Conservation (phyloP, 2,113 vertebrate species). For the Agelaius phoeniceus region DNA sequence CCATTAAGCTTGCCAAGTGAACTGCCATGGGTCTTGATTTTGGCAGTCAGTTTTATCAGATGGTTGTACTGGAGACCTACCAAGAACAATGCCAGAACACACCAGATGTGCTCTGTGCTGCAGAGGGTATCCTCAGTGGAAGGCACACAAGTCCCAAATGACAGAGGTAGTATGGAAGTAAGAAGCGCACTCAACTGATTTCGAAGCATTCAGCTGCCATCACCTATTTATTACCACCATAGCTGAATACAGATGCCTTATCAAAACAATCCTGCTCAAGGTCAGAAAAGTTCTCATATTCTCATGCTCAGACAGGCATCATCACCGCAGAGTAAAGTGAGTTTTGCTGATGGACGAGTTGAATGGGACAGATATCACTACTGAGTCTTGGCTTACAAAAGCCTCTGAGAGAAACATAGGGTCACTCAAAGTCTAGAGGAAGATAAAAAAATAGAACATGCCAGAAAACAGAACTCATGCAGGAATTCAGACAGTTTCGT, state of each 20-base stretch:
- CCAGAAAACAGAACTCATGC: not conserved
- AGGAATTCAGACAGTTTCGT: not conserved
- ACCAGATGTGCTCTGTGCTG: conserved; percentile 45
- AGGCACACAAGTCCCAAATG: not conserved
- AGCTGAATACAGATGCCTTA: not conserved
- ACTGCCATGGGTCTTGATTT: conserved; percentile 33
- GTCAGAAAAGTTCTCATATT: not conserved
- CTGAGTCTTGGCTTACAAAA: not conserved
- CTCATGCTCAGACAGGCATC: not conserved
- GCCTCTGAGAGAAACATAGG: rapidly evolving
- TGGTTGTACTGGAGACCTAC: not conserved
- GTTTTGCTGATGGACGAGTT: not conserved
- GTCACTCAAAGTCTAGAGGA: not conserved
- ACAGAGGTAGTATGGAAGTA: not conserved
- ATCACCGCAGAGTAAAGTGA: not conserved
- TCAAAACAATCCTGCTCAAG: not conserved
- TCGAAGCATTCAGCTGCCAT: not conserved
- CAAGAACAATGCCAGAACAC: conserved; percentile 51
- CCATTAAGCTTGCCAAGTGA: conserved; percentile 41
- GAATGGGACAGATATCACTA: not conserved
- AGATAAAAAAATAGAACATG: not conserved
- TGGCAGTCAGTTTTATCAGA: conserved; percentile 50
- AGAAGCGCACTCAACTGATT: not conserved
- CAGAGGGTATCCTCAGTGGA: not conserved
- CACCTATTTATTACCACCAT: not conserved